A percentile compares a stretch with the other conserved stretches of the same genome.
These are phyloP conservation scores for Sebastes schlegelii DNA, from an alignment of 2,113 vertebrate species.

Conservation along the genomic window DNA sequence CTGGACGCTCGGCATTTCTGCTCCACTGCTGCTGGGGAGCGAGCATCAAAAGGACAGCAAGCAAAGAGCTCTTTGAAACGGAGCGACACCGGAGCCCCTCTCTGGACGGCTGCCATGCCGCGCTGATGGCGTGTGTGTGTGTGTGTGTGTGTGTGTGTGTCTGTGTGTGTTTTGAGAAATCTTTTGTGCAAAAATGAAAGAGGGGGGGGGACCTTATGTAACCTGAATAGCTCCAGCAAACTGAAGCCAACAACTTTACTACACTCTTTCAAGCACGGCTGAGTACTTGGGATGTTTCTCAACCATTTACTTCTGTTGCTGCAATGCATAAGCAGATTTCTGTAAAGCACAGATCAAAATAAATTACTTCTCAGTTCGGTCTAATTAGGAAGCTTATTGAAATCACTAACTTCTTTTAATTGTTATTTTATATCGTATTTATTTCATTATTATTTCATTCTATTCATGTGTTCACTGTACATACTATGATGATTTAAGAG, in stretches of 20 bases:
- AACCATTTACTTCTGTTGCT: conserved; percentile 41
- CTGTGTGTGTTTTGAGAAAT: conserved; percentile 52
- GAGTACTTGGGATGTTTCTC: conserved; percentile 65
- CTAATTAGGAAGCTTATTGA: conserved; percentile 20
- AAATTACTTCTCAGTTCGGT: not conserved
- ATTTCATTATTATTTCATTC: too few relatives aligned
- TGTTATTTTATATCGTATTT: too few relatives aligned
- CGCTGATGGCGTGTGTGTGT: conserved; percentile 60
- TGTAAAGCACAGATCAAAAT: conserved; percentile 32
- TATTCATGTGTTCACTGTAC: too few relatives aligned
- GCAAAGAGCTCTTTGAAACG: conserved; percentile 78
- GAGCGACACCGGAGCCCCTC: conserved; percentile 69
- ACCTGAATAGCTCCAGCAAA: conserved; percentile 67
- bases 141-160: conserved; percentile 56
- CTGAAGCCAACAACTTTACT: conserved; percentile 71
- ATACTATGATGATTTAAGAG: too few relatives aligned
- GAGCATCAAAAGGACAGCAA: conserved; percentile 71
- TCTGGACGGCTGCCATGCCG: conserved; percentile 71
- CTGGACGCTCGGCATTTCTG: conserved; percentile 57
- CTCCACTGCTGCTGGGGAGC: conserved; percentile 63
- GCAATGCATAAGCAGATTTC: conserved; percentile 56
- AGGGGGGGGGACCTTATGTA: conserved; percentile 58
- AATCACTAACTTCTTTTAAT: not conserved
- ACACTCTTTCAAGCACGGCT: conserved; percentile 39
- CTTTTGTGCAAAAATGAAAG: conserved; percentile 67